Conservation (phyloP, 2,888 invertebrate species). For the Paralinhomoeus sp. region DNA sequence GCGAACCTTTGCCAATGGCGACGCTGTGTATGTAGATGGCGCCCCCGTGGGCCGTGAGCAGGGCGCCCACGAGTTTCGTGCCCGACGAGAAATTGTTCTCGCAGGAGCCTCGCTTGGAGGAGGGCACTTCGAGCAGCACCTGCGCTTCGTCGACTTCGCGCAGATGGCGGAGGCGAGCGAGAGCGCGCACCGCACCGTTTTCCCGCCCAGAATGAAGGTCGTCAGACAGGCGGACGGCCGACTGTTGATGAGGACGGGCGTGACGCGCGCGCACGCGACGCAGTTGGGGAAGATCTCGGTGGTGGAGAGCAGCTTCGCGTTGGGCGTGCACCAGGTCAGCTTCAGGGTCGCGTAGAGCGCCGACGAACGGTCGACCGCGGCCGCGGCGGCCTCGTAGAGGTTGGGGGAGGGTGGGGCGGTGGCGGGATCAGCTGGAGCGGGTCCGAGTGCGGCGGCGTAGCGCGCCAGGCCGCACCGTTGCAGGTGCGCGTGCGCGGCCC, state of each 20-base stretch:
- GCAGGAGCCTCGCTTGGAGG: background rate
- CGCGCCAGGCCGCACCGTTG: constrained; percentile 4
- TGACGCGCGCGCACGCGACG: constrained; percentile 52
- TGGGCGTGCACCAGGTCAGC: constrained; percentile 88
- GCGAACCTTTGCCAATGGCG: background rate
- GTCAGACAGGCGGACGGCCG: constrained; percentile 88
- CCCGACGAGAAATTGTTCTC: background rate
- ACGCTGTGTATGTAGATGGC: constrained; percentile 65
- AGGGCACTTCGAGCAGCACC: background rate
- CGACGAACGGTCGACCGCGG: too few species aligned
- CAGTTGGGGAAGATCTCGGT: background rate
- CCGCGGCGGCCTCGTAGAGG: background rate
- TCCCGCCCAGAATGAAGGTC: constrained; percentile 76
- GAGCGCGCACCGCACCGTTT: constrained; percentile 20
- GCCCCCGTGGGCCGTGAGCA: constrained; percentile 53
- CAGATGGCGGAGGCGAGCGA: too few species aligned
- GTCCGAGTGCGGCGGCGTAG: background rate
- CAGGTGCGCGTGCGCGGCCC: constrained; percentile 10
- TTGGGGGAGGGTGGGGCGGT: too few species aligned
- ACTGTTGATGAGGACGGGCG: constrained; percentile 85
- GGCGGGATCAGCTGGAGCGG: too few species aligned
- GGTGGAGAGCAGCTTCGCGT: constrained; percentile 9
- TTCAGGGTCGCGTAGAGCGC: background rate
- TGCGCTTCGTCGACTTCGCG: too few species aligned
- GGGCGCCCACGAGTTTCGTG: background rate